Percentiles rank a stretch among this genome's conserved stretches.
These are phyloP conservation scores for Oreochromis niloticus DNA, from an alignment of 2,113 vertebrate species.

Conservation along the genomic window DNA sequence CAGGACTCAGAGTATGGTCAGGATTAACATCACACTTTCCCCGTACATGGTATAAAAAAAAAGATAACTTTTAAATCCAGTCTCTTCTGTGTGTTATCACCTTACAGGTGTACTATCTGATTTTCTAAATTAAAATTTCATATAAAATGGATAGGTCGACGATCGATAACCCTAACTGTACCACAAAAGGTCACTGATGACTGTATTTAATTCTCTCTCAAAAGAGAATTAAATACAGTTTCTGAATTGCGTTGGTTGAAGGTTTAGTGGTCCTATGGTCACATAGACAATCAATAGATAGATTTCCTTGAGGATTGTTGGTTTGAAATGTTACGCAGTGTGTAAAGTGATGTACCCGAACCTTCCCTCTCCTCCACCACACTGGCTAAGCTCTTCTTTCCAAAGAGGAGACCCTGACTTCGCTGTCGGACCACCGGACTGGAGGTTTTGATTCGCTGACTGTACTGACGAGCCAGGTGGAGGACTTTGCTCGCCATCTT, in stretches of 20 bases:
- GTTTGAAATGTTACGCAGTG: background rate
- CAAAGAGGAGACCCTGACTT: background rate
- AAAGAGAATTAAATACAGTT: background rate
- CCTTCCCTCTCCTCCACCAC: slow-evolving; percentile 61
- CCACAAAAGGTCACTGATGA: background rate
- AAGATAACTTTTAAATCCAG: background rate
- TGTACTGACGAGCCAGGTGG: slow-evolving; percentile 85
- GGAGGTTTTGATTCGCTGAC: slow-evolving; percentile 79
- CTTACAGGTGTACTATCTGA: background rate
- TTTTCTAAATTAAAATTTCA: background rate
- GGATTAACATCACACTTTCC: background rate
- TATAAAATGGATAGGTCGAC: background rate
- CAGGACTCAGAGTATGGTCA: background rate
- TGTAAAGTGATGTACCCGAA: slow-evolving; percentile 26
- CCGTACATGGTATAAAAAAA: background rate
- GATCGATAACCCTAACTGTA: background rate
- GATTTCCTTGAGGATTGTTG: background rate
- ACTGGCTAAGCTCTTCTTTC: slow-evolving; percentile 13
- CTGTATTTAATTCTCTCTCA: background rate
- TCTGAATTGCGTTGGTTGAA: background rate
- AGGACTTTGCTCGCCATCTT: slow-evolving; percentile 78
- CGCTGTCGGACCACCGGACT: background rate
- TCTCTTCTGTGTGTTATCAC: background rate
- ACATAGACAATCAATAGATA: background rate
- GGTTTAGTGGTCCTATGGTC: background rate